Base-by-base conservation (phyloP, 2,113 vertebrate species). In the Anarhynchus alexandrinus region DNA sequence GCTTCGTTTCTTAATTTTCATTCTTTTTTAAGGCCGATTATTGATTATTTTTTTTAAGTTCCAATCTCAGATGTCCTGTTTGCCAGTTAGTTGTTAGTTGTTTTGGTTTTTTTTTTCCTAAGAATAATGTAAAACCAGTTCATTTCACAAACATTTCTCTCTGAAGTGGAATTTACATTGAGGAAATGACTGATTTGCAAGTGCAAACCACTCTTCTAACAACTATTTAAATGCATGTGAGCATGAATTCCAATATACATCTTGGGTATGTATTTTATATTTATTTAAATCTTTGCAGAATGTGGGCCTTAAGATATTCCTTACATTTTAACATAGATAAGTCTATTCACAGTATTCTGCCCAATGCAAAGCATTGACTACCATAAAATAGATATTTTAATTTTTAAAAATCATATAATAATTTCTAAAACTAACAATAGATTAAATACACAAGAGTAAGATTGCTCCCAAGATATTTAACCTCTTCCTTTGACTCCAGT, bases 101-200 rank as follows among this genome's bases (percentile, higher is more conserved):
- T 2, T 22, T 38, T 15, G 4, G 0, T 1, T 26, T 49, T 42
- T 42, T n/a, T 69, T 79, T 51, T 14, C 20, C 8, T 29, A 74
- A 71, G 12, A 70, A 23, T 59, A 54, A 40, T 40, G 10, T n/a
- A 59, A 45, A 89, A 66, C 2, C 11, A 40, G 15, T 52, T 81
- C 21, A 20, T 45, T 71, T 66, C 36, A 61, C 21, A 83, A 70
- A 30, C 4, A 4, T 3, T 57, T 83, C 5, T 58, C n/a, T 45
- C 57, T 71, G 14, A 80, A 87, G 21, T 42, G 16, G n/a, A 80
- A 55, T 92, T 76, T 66, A 38, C 14, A 18, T 30, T 42, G 25
- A 92, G 45, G 6, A 73, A 66, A 61, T 51, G 2, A 78, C 27
- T 55, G 13, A 12, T 76, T 51, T 80, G 18, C 36, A 61, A 66